Base-by-base conservation (phyloP, 1,140 invertebrate species). In the Stenopsyche tienmushanensis region DNA sequence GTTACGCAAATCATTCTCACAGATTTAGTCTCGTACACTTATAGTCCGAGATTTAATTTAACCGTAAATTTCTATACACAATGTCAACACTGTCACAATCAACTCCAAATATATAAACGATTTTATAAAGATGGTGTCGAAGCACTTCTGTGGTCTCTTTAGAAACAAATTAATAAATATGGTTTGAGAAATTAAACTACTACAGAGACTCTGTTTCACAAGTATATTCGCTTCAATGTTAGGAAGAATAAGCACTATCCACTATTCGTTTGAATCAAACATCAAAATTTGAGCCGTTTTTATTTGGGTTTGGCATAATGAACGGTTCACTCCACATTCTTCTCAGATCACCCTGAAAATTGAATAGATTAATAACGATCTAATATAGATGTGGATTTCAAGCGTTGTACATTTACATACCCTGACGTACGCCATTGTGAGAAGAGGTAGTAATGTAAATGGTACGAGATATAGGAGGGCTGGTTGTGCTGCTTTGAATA, bases 281-380 rank as follows among this genome's bases (percentile, higher is more conserved):
- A 69, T 81, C 80, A 69, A 81, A 81, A 69, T 81, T 79, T 0
- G 77, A 75, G 50, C 74, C 73, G 39, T 57, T 69, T 69, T 92
- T 92, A 55, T 87, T 84, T 71, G 85, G 84, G 75, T 83, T 84
- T 72, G 91, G 88, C 71, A 88, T 84, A 78, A 93, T 93, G 78
- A 98, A 98, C 29, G 96, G 95, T 82, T 97, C 95, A 74, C 92
- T 94, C 96, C 96, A 98, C 95, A 98, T 98, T 72, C 94, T 85
- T 75, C 94, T 84, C 64, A 98, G 83, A 83, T 98, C 96, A 71
- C 95, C 95, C 94, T 97, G 76, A 26, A 84, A 83, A 64, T 50
- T 71, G 65, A 72, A 62, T 49, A 66, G n/a, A 50, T 21, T 45
- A 53, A 65, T 64, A 69, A n/a, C n/a, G n/a, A n/a, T 39, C 10